Base-by-base conservation (phyloP, 2,888 invertebrate species). In the Epinotia ramella region DNA sequence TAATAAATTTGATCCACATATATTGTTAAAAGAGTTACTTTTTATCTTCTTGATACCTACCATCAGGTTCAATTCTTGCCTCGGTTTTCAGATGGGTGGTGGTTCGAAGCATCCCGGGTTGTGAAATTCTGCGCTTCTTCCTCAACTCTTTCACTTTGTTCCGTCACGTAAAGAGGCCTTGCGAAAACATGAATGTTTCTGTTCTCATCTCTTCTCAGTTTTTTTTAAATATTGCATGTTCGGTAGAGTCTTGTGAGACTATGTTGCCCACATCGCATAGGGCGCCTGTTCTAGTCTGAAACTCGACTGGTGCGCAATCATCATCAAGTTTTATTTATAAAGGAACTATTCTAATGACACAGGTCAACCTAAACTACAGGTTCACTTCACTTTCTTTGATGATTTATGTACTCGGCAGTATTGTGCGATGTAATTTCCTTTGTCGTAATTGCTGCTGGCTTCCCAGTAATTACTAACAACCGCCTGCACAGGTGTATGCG, bases 371-470 rank as follows among this genome's bases (percentile, higher is more conserved):
- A 67, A 72, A 53, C 66, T 67, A 46, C 53, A 62, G 72, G 76
- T 72, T 75, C 72, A 72, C 76, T 76, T 76, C 76, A 72, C 70
- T 86, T 86, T 87, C 87, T 82, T 86, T 77, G 80, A 77, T 84
- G 82, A 86, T 84, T 86, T 82, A 86, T 84, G 79, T 79, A 78
- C 66, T 73, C 33, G 60, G 24, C 2, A 65, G 73, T 77, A 77
- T 74, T 80, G 80, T 80, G 78, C 79, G 75, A 72, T 67, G 79
- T 77, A 78, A 81, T 81, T 84, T 79, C 77, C 81, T 73, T 77
- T 78, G 74, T 71, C 65, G 79, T 83, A 82, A 83, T 86, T 83
- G 81, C 78, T 68, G 65, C 64, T 77, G 73, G 78, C 79, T 80
- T 81, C 78, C 77, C 79, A 77, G 77, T 71, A 82, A 82, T 83